Percentiles rank a stretch among this genome's conserved stretches.
Conservation (phyloP, 2,888 invertebrate genomes). For the Melangyna quadrimaculata region DNA sequence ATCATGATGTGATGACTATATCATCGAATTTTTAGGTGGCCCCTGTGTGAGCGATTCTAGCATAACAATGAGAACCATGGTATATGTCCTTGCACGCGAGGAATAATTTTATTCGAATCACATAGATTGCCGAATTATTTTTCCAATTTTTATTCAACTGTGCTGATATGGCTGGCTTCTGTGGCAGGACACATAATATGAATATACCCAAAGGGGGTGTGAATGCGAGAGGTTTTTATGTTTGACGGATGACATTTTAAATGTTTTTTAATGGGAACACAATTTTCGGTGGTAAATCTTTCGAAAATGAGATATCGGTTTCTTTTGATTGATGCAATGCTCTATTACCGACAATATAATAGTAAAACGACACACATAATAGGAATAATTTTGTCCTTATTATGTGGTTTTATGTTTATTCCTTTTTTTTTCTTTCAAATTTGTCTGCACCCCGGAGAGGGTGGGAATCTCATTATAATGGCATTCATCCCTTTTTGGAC, state of each 20-base stretch:
- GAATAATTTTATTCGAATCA: constrained; percentile 68
- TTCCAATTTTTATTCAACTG: constrained; percentile 45
- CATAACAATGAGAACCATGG: constrained; percentile 56
- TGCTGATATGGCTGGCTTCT: constrained; percentile 5
- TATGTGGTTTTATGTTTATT: constrained; percentile 40
- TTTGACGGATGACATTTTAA: constrained; percentile 69
- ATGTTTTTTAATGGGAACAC: constrained; percentile 70
- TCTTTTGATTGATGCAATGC: constrained; percentile 65
- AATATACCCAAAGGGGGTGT: constrained; percentile 40
- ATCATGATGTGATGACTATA: constrained; percentile 3
- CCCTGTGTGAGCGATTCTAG: constrained; percentile 35
- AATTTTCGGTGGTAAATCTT: constrained; percentile 63
- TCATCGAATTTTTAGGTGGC: constrained; percentile 42
- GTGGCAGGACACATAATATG: constrained; percentile 23
- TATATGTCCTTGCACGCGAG: constrained; percentile 50
- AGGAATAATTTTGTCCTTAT: constrained; percentile 51
- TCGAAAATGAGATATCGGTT: constrained; percentile 64
- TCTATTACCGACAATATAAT: constrained; percentile 48
- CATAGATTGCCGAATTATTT: constrained; percentile 57
- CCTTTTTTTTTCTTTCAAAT: background rate
- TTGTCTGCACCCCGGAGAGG: constrained; percentile 31
- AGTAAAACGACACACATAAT: constrained; percentile 25
- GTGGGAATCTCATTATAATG: constrained; percentile 43
- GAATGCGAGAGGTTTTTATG: constrained; percentile 34
- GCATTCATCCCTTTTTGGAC: constrained; percentile 39